Base-by-base conservation (phyloP, 2,113 vertebrate genomes). In the Gadus macrocephalus region DNA sequence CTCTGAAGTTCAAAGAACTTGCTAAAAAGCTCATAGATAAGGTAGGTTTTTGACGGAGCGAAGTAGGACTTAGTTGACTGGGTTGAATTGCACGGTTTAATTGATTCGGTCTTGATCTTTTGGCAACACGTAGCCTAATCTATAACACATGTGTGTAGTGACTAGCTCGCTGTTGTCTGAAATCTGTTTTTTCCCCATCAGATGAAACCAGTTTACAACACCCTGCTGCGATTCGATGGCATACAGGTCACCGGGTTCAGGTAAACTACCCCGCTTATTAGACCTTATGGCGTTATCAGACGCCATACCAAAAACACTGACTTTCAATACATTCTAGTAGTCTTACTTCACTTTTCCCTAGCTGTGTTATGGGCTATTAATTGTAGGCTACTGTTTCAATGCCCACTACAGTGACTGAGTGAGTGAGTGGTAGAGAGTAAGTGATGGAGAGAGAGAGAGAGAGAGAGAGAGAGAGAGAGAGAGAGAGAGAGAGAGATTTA, bases 21-120 rank as follows among this genome's bases (percentile, higher is more conserved):
- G 0, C 0, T 0, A 0, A 25, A 25, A 0, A 0, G 0, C 0
- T 84, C 28, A 2, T 3, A 8, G 0, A 0, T 0, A 0, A 0
- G 70, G 89, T 82, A 79, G 27, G 80, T 38, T 49, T 12, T 49
- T 49, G 6, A 17, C 38, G 28, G 16, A 14, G 31, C 5, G 4
- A 35, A 35, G 31, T 7, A 35, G 55, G 14, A 16, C 17, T 27
- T 19, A 70, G 17, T 22, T 38, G 8, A 53, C 4, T 25, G 11
- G 4, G 25, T 65, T 35, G 31, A 35, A 35, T 4, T 4, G 4
- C 31, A 35, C 17, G 16, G 8, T 27, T 27, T 14, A 70, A 9
- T 22, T 38, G 14, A 53, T 2, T 25, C 5, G 1, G 22, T 65
- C 31, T 5, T 42, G 22, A 11, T 58, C 5, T 58, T 17, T 58